A percentile compares a stretch with the other conserved stretches of the same genome.
Conservation (phyloP, 2,797 vertebrate species). For the Hydrophis major region DNA sequence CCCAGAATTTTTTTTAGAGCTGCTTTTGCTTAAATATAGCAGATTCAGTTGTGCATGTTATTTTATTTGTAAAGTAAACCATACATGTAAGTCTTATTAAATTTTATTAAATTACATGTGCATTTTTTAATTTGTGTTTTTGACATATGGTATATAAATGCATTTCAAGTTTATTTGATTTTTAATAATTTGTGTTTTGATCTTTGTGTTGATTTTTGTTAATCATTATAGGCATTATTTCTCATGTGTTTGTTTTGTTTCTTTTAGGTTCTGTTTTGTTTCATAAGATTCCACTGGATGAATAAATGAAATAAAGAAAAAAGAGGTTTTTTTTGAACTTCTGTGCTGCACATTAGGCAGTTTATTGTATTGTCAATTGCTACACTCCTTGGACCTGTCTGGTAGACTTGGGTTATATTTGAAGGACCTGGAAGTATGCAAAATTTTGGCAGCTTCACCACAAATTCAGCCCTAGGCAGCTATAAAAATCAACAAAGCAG, state of each 20-base stretch:
- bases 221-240: slow-evolving; percentile 70
- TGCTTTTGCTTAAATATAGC: neutral
- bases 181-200: slow-evolving; percentile 57
- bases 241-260: slow-evolving; percentile 82
- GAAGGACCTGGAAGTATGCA: slow-evolving; percentile 57
- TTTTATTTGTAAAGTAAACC: neutral
- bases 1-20: neutral
- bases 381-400: slow-evolving; percentile 62
- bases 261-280: slow-evolving; percentile 99
- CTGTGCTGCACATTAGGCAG: slow-evolving; percentile 70
- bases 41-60: neutral
- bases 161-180: slow-evolving; percentile 57
- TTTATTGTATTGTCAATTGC: slow-evolving; percentile 66
- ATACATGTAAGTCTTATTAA: slow-evolving; percentile 35
- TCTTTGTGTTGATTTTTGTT: slow-evolving; percentile 67
- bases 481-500: slow-evolving; percentile 63
- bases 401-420: slow-evolving; percentile 62
- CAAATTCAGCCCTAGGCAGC: slow-evolving; percentile 62
- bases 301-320: slow-evolving; percentile 85
- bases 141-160: slow-evolving; percentile 53
- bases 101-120: slow-evolving; percentile 35
- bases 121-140: slow-evolving; percentile 40
- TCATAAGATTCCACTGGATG: slow-evolving; percentile 96
- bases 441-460: slow-evolving; percentile 55
- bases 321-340: slow-evolving; percentile 69